Evolutionary conservation across 2,888 invertebrate genomes (phyloP), one percentile per base, ranked within the genome.

Genomic region (Zootermopsis nevadensis): DNA sequence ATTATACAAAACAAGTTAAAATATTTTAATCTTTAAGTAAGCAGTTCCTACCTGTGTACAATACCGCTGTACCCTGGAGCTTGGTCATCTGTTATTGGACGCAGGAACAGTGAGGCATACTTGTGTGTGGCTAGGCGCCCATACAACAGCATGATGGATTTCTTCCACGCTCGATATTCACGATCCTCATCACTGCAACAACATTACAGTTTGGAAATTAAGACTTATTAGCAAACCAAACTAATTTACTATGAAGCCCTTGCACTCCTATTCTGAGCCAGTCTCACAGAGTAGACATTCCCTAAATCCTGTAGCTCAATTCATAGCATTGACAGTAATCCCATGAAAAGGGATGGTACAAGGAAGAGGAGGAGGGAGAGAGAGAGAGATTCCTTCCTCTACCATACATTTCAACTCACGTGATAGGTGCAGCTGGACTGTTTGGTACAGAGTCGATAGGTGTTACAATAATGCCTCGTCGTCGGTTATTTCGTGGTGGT

Each of bases 51-150:
- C 91, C 90, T 89, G 85, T 93, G 93, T 3, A 98, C 94, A 33
- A 96, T 92, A 80, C 92, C 91, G 86, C 94, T 94, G 89, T 98
- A 98, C 0, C 95, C 95, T 0, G 96, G 96, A 2, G 96, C 96
- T 87, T 97, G 95, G 85, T 97, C 97, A 87, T 97, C 96, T 0
- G 94, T 95, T 81, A 98, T 97, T 0, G 97, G 96, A 55, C 96
- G 94, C 0, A 95, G 91, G 89, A 98, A 98, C 19, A 97, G 91
- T 0, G 96, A 95, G 0, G 98, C 94, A 89, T 95, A 94, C 89
- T 97, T 98, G 89, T 97, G 97, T 0, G 95, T 95, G 81, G 95
- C 94, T 67, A 97, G 89, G 74, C 92, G 90, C 89, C 91, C 94
- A 86, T 94, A 95, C 0, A 97, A 95, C 12, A 96, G 91, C 93